Conservation (phyloP, 2,113 vertebrate genomes). For the Gnathonemus echidnorhynchus region DNA sequence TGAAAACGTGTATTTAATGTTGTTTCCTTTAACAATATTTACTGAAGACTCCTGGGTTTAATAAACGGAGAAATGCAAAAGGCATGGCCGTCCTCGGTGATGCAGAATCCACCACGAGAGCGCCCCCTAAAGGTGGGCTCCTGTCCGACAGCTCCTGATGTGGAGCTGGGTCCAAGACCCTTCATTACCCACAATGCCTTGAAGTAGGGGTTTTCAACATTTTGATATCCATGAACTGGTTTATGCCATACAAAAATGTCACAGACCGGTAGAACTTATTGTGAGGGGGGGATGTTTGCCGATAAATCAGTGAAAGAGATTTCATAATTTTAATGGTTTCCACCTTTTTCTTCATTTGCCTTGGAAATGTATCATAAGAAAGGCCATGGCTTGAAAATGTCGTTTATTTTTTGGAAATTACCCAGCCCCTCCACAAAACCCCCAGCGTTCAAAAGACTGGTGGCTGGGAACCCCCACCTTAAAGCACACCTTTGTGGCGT, state of each 20-base stretch:
- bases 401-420: neutral
- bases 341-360: neutral
- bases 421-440: neutral
- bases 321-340: neutral
- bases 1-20: neutral
- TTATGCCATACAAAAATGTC: neutral
- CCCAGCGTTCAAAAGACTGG: neutral
- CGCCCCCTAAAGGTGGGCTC: neutral
- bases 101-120: neutral
- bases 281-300: neutral
- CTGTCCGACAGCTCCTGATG: neutral
- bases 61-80: neutral
- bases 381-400: neutral
- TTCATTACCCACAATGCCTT: neutral
- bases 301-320: neutral
- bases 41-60: neutral
- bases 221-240: neutral
- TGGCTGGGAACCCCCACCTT: neutral
- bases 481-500: neutral
- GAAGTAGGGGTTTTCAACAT: neutral
- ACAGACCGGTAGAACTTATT: neutral
- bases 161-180: neutral
- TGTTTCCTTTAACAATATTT: neutral
- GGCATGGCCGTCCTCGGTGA: neutral
- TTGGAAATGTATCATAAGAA: neutral